Evolutionary conservation across 2,113 vertebrate species (phyloP).

Genomic region (Phrynocephalus versicolor): DNA sequence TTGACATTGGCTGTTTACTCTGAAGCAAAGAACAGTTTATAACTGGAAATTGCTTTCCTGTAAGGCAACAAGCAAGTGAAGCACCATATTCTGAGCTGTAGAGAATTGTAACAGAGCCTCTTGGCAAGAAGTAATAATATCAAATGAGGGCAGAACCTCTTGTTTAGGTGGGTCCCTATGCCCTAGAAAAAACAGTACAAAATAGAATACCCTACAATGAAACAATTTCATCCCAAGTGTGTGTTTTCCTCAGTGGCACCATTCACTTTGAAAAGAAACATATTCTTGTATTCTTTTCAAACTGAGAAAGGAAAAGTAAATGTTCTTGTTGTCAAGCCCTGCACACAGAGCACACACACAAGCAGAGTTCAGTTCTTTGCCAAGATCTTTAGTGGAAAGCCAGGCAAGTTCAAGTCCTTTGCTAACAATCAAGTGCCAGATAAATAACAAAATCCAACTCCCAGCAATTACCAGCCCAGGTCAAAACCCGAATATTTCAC

Average conservation of each 20-base stretch:
- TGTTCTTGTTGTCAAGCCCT: no score
- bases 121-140: background rate
- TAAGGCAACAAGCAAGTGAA: background rate
- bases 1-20: background rate
- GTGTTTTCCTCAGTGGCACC: conserved; percentile 15
- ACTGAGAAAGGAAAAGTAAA: conserved; percentile 35
- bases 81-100: background rate
- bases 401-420: no score
- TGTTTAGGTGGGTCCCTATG: background rate
- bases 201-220: background rate
- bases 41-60: background rate
- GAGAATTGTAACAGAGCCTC: background rate
- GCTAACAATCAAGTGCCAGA: no score
- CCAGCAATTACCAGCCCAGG: no score
- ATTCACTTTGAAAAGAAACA: conserved; percentile 39
- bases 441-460: no score
- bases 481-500: no score
- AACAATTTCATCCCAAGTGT: background rate
- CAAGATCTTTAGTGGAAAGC: no score
- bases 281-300: conserved; percentile 31
- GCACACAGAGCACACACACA: no score
- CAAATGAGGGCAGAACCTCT: background rate
- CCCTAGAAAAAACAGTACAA: background rate
- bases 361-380: no score
- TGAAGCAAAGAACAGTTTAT: background rate